phyloP scores from a whole-genome alignment of 2,797 vertebrate species.

The Neopelma chrysocephalum region DNA sequence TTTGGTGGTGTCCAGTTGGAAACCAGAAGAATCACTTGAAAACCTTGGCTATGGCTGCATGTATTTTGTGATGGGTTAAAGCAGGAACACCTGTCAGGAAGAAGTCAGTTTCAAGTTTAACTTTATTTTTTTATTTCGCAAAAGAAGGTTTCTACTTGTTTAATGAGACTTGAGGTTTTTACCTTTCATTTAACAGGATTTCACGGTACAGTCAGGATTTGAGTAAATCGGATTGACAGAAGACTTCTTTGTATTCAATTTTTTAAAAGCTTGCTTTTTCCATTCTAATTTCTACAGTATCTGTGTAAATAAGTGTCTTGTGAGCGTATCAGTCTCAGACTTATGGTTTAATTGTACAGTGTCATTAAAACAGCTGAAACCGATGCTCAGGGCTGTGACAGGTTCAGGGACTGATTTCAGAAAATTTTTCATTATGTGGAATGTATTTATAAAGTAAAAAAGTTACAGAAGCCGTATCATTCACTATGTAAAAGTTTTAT shows the following conservation, averaged over 20 bases:
- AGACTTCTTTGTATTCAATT: not conserved
- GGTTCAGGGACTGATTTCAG: not conserved
- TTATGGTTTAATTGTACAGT: not conserved
- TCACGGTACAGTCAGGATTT: not conserved
- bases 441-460: not conserved
- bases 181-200: constrained; percentile 26
- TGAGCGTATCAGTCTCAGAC: not conserved
- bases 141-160: not conserved
- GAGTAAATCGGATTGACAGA: constrained; percentile 21
- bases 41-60: not conserved
- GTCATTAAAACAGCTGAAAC: not conserved
- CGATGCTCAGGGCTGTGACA: not conserved
- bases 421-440: not conserved
- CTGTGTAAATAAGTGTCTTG: not conserved
- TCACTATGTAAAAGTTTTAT: not conserved
- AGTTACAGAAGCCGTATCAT: not conserved
- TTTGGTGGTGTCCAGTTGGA: not conserved
- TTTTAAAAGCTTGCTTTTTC: not conserved
- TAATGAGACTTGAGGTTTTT: not conserved
- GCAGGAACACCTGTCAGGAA: not conserved
- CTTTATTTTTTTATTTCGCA: not conserved
- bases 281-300: not conserved
- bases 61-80: not conserved
- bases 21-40: not conserved
- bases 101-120: not conserved